phyloP scores from a whole-genome alignment of 2,113 vertebrate species.

The Aegotheles bennettii region DNA sequence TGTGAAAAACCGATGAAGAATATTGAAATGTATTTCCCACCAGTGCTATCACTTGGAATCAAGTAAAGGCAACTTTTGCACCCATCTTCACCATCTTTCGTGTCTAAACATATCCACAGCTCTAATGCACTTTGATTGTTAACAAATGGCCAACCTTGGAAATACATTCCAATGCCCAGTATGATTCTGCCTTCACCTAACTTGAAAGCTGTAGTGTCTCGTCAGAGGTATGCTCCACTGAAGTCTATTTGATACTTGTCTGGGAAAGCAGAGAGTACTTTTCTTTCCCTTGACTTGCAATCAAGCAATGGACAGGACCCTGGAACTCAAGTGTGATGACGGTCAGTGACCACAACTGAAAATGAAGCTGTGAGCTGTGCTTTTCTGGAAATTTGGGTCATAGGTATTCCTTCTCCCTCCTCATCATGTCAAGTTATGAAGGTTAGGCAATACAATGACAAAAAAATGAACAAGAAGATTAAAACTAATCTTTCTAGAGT shows the following conservation, averaged over 20 bases:
- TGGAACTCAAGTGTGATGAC: not conserved
- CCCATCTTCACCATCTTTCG: not conserved
- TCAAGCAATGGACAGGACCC: not conserved
- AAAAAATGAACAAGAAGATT: not conserved
- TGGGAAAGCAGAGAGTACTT: not conserved
- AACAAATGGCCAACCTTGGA: not conserved
- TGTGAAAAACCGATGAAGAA: not conserved
- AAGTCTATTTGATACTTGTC: not conserved
- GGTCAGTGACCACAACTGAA: not conserved
- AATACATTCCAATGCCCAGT: not conserved
- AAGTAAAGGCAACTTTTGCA: not conserved
- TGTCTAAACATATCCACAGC: not conserved
- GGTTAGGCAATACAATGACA: not conserved
- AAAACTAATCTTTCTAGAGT: not conserved
- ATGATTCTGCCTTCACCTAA: not conserved
- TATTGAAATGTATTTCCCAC: not conserved
- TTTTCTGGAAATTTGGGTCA: not conserved
- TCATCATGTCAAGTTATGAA: not conserved
- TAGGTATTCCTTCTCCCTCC: not conserved
- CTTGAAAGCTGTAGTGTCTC: not conserved
- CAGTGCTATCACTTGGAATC: not conserved
- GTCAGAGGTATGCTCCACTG: not conserved
- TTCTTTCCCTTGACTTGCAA: not conserved
- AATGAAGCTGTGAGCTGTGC: not conserved
- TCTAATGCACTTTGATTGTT: not conserved